Evolutionary conservation across 2,888 invertebrate genomes (phyloP), one percentile per base, ranked within the genome.

Genomic region (Xylota sylvarum): DNA sequence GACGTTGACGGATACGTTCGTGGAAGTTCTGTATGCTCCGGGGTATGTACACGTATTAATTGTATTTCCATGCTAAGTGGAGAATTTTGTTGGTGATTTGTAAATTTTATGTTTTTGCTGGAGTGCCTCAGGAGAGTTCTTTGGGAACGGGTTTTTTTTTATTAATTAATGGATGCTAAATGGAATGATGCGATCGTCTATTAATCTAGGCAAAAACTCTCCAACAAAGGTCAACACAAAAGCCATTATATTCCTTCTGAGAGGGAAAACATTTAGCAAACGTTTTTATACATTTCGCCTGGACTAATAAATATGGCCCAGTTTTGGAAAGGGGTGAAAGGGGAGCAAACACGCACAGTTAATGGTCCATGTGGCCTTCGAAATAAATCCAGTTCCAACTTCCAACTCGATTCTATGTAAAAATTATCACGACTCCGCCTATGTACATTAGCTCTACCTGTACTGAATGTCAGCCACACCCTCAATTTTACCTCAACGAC

Each of bases 1-100:
- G 73, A 73, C 74, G 23, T 81, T 76, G 77, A 69, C 46, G 37
- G 64, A 82, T 77, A 64, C 35, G 35, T 69, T 35, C 30, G 35
- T 43, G 62, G 69, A 69, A 76, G 60, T 56, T 70, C 62, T 69
- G 10, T 60, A 37, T 62, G 46, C 46, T 65, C 50, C 5, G 10
- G 19, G 46, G 46, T 12, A 10, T 10, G 1, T 65, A 76, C 6
- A 9, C 14, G 0, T 65, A 76, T 23, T 23, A 37, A 77, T 81
- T 74, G 67, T 30, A 17, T 67, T 67, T 60, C 52, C 37, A 35
- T 17, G 23, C 17, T 70, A 46, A 78, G 78, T 70, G 70, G 62
- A 55, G 19, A 60, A 40, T 69, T 69, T 69, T 50, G 77, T 76
- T 56, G 76, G 43, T 76, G 43, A 65, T 65, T 56, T 65, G 46